Evolutionary conservation across 2,888 invertebrate genomes (phyloP).

Genomic region (Cosmia trapezina): DNA sequence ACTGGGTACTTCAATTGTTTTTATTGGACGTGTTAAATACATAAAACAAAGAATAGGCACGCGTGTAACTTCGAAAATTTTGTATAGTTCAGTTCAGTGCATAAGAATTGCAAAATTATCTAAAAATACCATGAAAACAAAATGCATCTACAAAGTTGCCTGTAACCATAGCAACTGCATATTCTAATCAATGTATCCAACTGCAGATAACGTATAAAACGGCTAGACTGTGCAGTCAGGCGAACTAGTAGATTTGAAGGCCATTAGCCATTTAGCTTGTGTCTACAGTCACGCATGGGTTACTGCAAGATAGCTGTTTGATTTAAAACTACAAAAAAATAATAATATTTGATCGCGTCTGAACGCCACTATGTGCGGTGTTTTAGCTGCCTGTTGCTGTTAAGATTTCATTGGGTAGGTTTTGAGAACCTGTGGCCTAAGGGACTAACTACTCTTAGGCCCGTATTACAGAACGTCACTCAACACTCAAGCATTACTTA

Average conservation of each 20-base stretch:
- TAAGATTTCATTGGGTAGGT: too few relatives aligned
- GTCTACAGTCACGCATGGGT: constrained; percentile 7
- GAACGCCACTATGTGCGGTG: too few relatives aligned
- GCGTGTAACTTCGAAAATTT: background rate
- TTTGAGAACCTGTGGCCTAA: too few relatives aligned
- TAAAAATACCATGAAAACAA: too few relatives aligned
- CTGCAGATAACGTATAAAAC: background rate
- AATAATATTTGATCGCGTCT: background rate
- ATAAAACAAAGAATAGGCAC: too few relatives aligned
- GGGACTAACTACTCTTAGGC: too few relatives aligned
- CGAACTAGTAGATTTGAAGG: constrained; percentile 34
- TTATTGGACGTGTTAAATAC: too few relatives aligned
- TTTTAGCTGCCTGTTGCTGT: too few relatives aligned
- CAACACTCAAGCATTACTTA: too few relatives aligned
- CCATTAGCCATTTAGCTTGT: constrained; percentile 14
- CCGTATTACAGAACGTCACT: too few relatives aligned
- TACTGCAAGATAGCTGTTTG: background rate
- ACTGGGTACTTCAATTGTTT: too few relatives aligned
- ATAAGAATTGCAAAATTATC: too few relatives aligned
- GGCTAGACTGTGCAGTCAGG: constrained; percentile 19
- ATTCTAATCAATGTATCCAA: constrained; percentile 7
- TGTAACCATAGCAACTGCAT: constrained; percentile 1
- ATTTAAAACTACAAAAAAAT: background rate
- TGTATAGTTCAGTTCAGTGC: background rate
- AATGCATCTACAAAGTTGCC: background rate